Conservation (phyloP, 2,888 invertebrate species). For the Drosophila borborema region DNA sequence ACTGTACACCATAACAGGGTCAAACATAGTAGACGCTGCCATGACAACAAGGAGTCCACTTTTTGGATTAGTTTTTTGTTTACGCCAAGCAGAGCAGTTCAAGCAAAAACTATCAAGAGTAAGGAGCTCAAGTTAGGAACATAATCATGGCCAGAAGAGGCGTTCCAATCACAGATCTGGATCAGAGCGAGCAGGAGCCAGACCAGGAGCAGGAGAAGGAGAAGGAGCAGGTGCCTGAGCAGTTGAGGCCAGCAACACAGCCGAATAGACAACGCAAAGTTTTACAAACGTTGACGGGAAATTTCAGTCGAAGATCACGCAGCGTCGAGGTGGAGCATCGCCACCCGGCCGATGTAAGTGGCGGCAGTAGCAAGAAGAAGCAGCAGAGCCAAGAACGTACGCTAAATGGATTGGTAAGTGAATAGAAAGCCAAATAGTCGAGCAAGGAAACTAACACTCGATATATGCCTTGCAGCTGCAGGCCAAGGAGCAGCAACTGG, state of each 20-base stretch:
- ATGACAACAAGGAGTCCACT: constrained; percentile 19
- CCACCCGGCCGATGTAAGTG: constrained; percentile 25
- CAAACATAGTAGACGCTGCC: constrained; percentile 46
- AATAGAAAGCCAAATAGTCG: no score
- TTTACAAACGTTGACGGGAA: constrained; percentile 79
- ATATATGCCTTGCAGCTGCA: constrained; percentile 85
- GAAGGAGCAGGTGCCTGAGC: constrained; percentile 1
- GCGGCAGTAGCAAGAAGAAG: constrained; percentile 30
- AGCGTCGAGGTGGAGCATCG: constrained; percentile 75
- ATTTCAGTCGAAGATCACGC: constrained; percentile 81
- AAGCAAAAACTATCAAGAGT: constrained; percentile 39
- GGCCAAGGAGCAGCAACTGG: constrained; percentile 87
- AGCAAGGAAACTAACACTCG: no score
- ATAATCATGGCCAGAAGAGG: constrained; percentile 45
- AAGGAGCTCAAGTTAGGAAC: not conserved
- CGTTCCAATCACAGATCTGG: constrained; percentile 82
- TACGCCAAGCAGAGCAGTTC: constrained; percentile 34
- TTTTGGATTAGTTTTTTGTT: constrained; percentile 47
- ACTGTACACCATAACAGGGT: constrained; percentile 48
- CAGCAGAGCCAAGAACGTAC: constrained; percentile 65
- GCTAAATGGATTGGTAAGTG: constrained; percentile 78
- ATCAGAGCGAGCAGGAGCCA: constrained; percentile 71
- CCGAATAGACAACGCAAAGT: constrained; percentile 63
- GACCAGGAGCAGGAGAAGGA: constrained; percentile 1
- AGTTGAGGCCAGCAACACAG: constrained; percentile 28